Percentiles rank a stretch among this genome's conserved stretches.
Conservation (phyloP, 2,797 vertebrate species). For the Parotocinclus haroldoi region DNA sequence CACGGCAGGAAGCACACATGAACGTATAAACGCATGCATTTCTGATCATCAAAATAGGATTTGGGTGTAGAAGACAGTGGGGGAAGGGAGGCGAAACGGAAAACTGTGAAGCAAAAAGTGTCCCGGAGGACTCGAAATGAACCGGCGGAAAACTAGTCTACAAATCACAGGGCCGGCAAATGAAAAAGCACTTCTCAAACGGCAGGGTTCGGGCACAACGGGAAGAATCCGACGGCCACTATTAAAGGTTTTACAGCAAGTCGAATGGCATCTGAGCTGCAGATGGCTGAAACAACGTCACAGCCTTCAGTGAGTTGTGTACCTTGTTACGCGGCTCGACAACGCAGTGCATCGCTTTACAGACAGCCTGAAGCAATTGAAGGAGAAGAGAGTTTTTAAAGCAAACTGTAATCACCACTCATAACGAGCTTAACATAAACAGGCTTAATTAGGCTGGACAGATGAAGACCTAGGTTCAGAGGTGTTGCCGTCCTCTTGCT, state of each 20-base stretch:
- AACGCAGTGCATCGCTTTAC: conserved; percentile 74
- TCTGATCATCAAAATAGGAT: background rate
- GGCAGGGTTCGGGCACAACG: conserved; percentile 1
- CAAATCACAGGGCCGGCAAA: conserved; percentile 22
- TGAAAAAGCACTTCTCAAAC: conserved; percentile 2
- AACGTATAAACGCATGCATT: conserved; percentile 26
- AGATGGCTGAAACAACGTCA: conserved; percentile 1
- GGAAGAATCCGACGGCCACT: background rate
- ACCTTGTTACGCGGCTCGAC: conserved; percentile 77
- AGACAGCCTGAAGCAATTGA: conserved; percentile 68
- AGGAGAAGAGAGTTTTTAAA: conserved; percentile 54
- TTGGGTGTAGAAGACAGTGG: background rate
- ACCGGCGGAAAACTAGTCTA: conserved; percentile 10
- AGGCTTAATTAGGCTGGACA: background rate
- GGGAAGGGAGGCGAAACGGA: background rate
- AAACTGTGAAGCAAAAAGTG: conserved; percentile 23
- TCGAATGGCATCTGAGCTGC: conserved; percentile 26
- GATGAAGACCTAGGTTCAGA: no score
- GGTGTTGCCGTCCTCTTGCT: no score
- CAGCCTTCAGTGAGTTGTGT: conserved; percentile 44
- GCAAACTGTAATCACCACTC: conserved; percentile 20
- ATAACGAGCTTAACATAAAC: conserved; percentile 6
- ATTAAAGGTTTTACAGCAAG: conserved; percentile 10
- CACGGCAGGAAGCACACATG: conserved; percentile 21
- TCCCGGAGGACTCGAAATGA: background rate